Evolutionary conservation across 1,140 invertebrate species (phyloP), one percentile per base, ranked within the genome.

Genomic region (Drosophila biarmipes): DNA sequence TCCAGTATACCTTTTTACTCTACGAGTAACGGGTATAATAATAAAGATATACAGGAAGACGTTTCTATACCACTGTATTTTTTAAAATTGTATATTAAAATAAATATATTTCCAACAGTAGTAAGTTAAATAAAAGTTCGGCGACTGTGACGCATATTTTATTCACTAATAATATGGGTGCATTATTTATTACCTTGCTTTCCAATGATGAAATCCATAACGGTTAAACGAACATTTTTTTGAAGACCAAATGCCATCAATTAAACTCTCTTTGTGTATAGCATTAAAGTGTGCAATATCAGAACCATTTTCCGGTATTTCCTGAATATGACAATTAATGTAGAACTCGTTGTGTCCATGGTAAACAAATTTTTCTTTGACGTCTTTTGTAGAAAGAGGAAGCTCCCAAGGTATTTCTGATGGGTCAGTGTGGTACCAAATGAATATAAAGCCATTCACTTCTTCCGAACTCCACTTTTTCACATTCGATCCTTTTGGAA

Each of bases 301-400:
- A 0, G 97, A 96, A 0, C 97, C 97, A 80, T 98, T 98, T 92
- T 98, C 97, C 1, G 97, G 97, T 43, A 98, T 96, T 85, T 98
- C 97, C 96, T 98, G 95, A 74, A 96, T 95, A 76, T 96, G 96
- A 75, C 94, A 94, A 62, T 94, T 95, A 42, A 98, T 93, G 29
- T 94, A 92, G 85, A 96, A 97, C 73, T 97, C 95, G 71, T 95
- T 96, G 2, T 95, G 93, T 0, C 97, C 97, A 24, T 95, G 93
- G 82, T 95, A 97, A 2, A 91, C 91, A 95, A 95, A 97, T 6
- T 90, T 75, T 1, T 94, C 94, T 8, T 87, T 90, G 4, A 92
- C 73, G 7, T 96, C 93, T 67, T 96, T 92, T 2, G 92, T 75
- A 0, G 95, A 90, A 0, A 93, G 84, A 1, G 94, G 93, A 0